phyloP scores from a whole-genome alignment of 1,140 invertebrate genomes.

The Drosophila trapezifrons region DNA sequence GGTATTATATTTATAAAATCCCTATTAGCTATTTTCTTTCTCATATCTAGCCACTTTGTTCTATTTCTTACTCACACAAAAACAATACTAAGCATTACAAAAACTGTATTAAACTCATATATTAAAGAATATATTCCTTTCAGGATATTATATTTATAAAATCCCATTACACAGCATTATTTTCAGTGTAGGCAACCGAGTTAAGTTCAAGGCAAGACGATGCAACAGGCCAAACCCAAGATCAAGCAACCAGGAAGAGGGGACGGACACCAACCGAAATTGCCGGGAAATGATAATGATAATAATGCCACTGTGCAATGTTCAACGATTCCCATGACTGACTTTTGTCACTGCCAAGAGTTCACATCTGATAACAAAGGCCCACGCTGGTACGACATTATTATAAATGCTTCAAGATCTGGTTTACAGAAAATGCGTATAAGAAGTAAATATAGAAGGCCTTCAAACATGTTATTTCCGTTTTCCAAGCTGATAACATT shows the following conservation, averaged over 20 bases:
- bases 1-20: no score
- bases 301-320: constrained; percentile 13
- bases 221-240: constrained; percentile 10
- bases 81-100: no score
- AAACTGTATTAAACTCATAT: no score
- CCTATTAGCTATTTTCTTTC: no score
- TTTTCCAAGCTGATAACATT: neutral
- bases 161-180: no score
- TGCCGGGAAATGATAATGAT: constrained; percentile 14
- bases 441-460: neutral
- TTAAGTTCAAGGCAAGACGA: constrained; percentile 31
- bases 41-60: no score
- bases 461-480: neutral
- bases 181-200: neutral
- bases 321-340: constrained; percentile 8
- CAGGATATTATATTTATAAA: no score
- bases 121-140: no score
- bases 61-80: no score
- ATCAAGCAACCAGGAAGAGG: constrained; percentile 31
- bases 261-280: constrained; percentile 5
- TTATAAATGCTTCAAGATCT: neutral
- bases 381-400: neutral
- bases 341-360: constrained; percentile 12
- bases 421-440: neutral
- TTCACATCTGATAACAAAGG: constrained; percentile 18